Conservation (phyloP, 2,797 vertebrate genomes). For the Microhierax caerulescens region DNA sequence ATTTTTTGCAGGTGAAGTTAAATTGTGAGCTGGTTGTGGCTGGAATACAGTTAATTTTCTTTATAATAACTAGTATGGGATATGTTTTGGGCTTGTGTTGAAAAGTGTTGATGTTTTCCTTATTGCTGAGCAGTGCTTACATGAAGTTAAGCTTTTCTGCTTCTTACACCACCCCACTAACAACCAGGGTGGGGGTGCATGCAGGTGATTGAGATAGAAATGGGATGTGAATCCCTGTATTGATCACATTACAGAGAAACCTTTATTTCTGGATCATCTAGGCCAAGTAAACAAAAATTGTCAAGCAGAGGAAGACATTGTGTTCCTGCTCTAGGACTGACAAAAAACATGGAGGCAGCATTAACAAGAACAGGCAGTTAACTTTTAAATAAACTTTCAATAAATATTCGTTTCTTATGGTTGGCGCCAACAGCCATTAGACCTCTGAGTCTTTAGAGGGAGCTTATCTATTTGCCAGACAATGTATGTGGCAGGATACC, state of each 20-base stretch:
- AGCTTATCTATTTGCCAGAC: background rate
- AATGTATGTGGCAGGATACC: background rate
- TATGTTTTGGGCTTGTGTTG: too few relatives aligned
- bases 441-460: background rate
- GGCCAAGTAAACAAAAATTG: background rate
- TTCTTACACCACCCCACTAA: too few relatives aligned
- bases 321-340: background rate
- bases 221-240: background rate
- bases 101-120: too few relatives aligned
- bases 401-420: accelerated
- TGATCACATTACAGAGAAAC: background rate
- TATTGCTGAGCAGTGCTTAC: too few relatives aligned
- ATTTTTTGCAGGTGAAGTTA: background rate
- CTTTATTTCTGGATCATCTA: background rate
- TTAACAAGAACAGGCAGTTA: background rate
- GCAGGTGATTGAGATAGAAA: background rate
- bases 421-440: background rate
- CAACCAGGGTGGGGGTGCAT: background rate
- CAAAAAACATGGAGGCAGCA: background rate
- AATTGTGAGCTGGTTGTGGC: background rate
- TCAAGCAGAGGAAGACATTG: background rate
- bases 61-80: too few relatives aligned
- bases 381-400: background rate
- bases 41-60: too few relatives aligned
- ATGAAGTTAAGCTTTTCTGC: too few relatives aligned